Evolutionary conservation across 2,888 invertebrate genomes (phyloP).

Genomic region (Scelioninae gen. 1): DNA sequence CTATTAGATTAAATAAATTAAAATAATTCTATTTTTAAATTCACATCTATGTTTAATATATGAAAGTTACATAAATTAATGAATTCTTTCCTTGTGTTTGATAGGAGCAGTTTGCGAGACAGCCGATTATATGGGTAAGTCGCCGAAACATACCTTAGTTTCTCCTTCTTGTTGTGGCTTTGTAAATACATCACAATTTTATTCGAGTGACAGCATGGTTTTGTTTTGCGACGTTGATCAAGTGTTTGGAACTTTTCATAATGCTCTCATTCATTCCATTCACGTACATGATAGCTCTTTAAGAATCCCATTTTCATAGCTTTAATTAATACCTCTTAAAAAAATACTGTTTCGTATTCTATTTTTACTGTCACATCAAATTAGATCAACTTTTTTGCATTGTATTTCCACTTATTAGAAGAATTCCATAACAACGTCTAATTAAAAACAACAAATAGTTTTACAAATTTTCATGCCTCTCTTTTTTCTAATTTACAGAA

Average conservation of each 20-base stretch:
- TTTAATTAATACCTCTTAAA: neutral
- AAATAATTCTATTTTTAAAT: too few relatives aligned
- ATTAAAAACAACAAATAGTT: neutral
- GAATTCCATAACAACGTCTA: neutral
- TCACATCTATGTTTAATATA: too few relatives aligned
- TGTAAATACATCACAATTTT: slow-evolving; percentile 72
- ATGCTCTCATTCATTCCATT: slow-evolving; percentile 63
- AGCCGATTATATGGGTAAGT: slow-evolving; percentile 94
- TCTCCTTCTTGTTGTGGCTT: slow-evolving; percentile 79
- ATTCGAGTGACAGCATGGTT: slow-evolving; percentile 61
- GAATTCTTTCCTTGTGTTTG: slow-evolving; percentile 74
- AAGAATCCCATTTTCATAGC: slow-evolving; percentile 37
- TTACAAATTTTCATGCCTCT: neutral
- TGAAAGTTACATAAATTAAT: neutral
- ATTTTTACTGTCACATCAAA: neutral
- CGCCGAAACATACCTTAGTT: slow-evolving; percentile 67
- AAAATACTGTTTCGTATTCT: neutral
- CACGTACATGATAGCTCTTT: slow-evolving; percentile 46
- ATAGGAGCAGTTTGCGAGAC: slow-evolving; percentile 95
- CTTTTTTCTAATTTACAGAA: neutral
- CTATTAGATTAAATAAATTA: too few relatives aligned
- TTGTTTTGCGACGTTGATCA: slow-evolving; percentile 52
- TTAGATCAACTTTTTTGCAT: slow-evolving; percentile 34
- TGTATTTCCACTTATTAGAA: slow-evolving; percentile 12
- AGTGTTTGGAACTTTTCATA: slow-evolving; percentile 55